A percentile compares a stretch with the other conserved stretches of the same genome.
Conservation (phyloP, 1,140 invertebrate species). For the Eurytemora carolleeae region DNA sequence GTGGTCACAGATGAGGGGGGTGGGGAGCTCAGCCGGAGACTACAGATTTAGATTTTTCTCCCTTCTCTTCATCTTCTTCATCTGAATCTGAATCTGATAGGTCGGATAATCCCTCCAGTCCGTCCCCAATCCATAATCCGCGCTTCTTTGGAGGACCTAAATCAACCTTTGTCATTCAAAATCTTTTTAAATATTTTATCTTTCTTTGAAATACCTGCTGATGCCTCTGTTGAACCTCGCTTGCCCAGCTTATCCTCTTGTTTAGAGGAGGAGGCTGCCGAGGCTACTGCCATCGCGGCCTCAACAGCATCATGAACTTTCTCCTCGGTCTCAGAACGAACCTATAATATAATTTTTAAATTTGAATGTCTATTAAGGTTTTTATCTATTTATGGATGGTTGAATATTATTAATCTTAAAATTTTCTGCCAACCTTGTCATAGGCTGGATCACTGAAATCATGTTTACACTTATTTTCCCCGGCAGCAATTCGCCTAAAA, state of each 20-base stretch:
- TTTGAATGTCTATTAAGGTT: no score
- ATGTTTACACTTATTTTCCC: constrained; percentile 23
- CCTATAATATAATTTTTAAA: not conserved
- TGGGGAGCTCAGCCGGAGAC: no score
- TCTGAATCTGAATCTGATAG: not conserved
- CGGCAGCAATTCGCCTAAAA: not conserved
- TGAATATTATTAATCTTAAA: not conserved
- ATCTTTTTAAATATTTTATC: no score
- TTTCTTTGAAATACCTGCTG: not conserved
- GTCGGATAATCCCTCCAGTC: not conserved
- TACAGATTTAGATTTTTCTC: not conserved
- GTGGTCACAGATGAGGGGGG: no score
- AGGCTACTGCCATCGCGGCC: not conserved
- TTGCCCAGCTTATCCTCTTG: not conserved
- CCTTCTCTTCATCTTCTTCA: constrained; percentile 10
- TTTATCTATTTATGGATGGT: no score
- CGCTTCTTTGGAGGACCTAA: constrained; percentile 2
- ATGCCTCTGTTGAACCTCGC: not conserved
- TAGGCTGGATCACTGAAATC: constrained; percentile 26
- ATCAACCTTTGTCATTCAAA: not conserved
- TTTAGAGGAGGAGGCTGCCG: not conserved
- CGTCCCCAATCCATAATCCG: constrained; percentile 11
- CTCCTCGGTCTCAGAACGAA: not conserved
- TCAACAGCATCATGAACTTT: constrained; percentile 9
- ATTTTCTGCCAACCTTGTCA: not conserved